These are phyloP conservation scores for Cantharis lateralis DNA, from an alignment of 2,888 invertebrate genomes.

Conservation along the genomic window DNA sequence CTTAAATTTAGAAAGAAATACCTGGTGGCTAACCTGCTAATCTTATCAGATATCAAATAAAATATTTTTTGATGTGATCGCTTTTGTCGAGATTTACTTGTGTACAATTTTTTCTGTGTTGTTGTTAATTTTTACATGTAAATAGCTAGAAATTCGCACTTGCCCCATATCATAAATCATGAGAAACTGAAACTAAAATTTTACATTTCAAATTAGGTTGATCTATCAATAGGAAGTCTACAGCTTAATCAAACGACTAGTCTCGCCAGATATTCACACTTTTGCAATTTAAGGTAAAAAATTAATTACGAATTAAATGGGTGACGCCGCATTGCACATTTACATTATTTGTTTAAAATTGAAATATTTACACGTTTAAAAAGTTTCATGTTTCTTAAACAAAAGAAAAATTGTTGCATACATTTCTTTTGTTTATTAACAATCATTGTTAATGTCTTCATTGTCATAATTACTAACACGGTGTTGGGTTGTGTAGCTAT, in stretches of 20 bases:
- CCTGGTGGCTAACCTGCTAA: too few relatives aligned
- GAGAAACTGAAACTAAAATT: neutral
- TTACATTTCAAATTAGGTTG: neutral
- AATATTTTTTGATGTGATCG: neutral
- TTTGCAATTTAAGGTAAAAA: neutral
- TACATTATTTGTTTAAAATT: neutral
- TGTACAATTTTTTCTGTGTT: neutral
- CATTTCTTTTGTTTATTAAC: neutral
- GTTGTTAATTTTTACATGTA: neutral
- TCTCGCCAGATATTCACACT: neutral
- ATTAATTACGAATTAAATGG: neutral
- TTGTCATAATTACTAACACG: constrained; percentile 36
- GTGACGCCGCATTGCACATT: neutral
- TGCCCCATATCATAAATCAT: neutral
- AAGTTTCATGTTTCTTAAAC: neutral
- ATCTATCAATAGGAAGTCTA: neutral
- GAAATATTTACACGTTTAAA: neutral
- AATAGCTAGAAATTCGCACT: neutral
- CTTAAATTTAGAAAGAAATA: too few relatives aligned
- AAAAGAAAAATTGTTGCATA: neutral
- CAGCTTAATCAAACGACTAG: neutral
- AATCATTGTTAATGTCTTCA: constrained; percentile 40
- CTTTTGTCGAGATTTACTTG: neutral
- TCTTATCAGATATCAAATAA: too few relatives aligned
- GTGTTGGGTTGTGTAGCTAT: constrained; percentile 50